These are phyloP conservation scores for Phasia obesa DNA, from an alignment of 2,888 invertebrate species.

Conservation along the genomic window DNA sequence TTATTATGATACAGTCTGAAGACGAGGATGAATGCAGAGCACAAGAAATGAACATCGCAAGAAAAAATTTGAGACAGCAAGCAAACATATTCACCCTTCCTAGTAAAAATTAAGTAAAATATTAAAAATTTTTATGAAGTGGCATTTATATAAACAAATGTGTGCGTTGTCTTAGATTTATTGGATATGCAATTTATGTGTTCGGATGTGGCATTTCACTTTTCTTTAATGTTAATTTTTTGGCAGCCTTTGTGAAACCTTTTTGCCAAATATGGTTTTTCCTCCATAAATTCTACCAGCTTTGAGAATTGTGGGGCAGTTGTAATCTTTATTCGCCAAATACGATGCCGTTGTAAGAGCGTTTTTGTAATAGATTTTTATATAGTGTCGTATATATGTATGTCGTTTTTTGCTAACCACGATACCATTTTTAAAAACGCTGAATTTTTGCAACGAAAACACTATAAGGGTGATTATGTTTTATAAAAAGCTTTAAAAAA, in stretches of 20 bases:
- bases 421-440: too few species aligned
- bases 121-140: background rate
- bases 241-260: too few species aligned
- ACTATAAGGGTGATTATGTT: background rate
- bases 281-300: too few species aligned
- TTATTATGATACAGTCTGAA: conserved; percentile 1
- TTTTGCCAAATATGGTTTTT: too few species aligned
- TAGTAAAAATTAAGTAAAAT: background rate
- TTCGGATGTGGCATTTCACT: too few species aligned
- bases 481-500: too few species aligned
- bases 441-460: conserved; percentile 9
- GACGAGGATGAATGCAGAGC: conserved; percentile 9
- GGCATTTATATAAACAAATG: background rate
- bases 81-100: conserved; percentile 2
- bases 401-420: background rate
- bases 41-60: background rate
- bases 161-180: background rate
- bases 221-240: too few species aligned
- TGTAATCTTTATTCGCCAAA: background rate
- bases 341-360: background rate
- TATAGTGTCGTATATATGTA: background rate
- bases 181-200: background rate
- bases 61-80: conserved; percentile 6
- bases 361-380: conserved; percentile 1
- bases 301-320: too few species aligned